Percentiles rank a stretch among this genome's conserved stretches.
These are phyloP conservation scores for Sebastes taczanowskii DNA, from an alignment of 2,797 vertebrate genomes.

Conservation along the genomic window DNA sequence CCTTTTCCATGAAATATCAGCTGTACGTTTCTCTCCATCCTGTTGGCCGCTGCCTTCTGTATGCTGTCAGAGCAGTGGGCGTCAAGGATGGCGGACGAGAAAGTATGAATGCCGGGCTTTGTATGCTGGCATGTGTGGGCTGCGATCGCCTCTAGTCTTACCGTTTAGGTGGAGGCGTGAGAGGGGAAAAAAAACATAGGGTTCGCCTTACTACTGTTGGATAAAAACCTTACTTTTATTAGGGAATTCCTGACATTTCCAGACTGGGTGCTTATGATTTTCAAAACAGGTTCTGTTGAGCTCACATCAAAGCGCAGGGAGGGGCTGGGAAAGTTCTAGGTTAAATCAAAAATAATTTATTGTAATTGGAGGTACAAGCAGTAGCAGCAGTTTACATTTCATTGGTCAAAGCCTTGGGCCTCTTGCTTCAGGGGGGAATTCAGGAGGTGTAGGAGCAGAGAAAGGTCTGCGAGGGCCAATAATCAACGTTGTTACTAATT, in stretches of 20 bases:
- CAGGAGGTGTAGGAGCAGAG: conserved; percentile 11
- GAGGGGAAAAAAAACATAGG: conserved; percentile 21
- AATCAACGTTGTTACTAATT: conserved; percentile 33
- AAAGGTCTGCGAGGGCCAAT: conserved; percentile 18
- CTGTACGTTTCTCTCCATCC: conserved; percentile 44
- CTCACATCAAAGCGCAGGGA: neutral
- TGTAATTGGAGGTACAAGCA: conserved; percentile 1
- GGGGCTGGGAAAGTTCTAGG: conserved; percentile 13
- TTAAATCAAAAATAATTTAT: conserved; percentile 2
- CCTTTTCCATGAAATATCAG: conserved; percentile 63
- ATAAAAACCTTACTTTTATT: conserved; percentile 38
- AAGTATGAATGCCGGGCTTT: conserved; percentile 79
- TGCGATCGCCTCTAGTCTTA: conserved; percentile 55
- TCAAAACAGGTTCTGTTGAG: conserved; percentile 24
- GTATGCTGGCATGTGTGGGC: conserved; percentile 65
- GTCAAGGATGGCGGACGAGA: conserved; percentile 33
- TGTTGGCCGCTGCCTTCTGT: conserved; percentile 54
- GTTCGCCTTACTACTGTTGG: conserved; percentile 8
- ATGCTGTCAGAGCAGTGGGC: conserved; percentile 63
- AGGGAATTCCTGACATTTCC: conserved; percentile 22
- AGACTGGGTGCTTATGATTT: conserved; percentile 10
- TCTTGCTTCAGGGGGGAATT: conserved; percentile 10
- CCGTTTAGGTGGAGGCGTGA: conserved; percentile 48
- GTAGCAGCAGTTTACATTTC: neutral
- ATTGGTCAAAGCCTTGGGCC: neutral